Percentiles rank a stretch among this genome's conserved stretches.
phyloP scores from a whole-genome alignment of 2,113 vertebrate genomes.

The Seriola dumerili region DNA sequence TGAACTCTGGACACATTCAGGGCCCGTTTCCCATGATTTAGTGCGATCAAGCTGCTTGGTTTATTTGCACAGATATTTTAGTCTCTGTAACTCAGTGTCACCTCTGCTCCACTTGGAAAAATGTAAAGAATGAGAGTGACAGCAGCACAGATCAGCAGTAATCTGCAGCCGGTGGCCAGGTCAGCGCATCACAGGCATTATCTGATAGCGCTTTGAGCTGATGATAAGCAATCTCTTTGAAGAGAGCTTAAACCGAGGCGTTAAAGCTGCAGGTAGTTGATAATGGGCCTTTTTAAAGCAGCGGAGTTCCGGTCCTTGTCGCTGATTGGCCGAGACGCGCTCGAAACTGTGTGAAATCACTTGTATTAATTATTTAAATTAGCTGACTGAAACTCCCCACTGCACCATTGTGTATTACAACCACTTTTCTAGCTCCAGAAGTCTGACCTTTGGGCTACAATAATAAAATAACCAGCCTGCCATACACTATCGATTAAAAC shows the following conservation, averaged over 20 bases:
- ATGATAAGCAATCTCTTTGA: slow-evolving; percentile 55
- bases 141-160: not conserved
- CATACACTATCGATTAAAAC: not conserved
- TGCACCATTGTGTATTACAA: no score
- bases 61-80: not conserved
- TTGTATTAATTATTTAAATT: slow-evolving; percentile 40
- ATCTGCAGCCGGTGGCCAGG: slow-evolving; percentile 2
- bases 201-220: slow-evolving; percentile 41
- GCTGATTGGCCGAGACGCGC: slow-evolving; percentile 23
- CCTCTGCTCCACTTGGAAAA: not conserved
- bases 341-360: slow-evolving; percentile 35
- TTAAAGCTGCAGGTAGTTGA: slow-evolving; percentile 24
- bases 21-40: not conserved
- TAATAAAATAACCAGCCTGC: not conserved
- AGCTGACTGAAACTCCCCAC: not conserved
- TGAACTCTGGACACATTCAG: not conserved
- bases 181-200: slow-evolving; percentile 21
- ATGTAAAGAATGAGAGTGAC: slow-evolving; percentile 11
- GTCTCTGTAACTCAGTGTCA: not conserved
- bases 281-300: slow-evolving; percentile 5
- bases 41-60: rapidly evolving
- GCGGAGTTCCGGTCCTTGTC: not conserved
- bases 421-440: not conserved
- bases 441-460: not conserved
- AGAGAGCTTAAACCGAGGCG: slow-evolving; percentile 32